These are phyloP conservation scores for Thera obeliscata DNA, from an alignment of 2,888 invertebrate genomes.

Conservation along the genomic window DNA sequence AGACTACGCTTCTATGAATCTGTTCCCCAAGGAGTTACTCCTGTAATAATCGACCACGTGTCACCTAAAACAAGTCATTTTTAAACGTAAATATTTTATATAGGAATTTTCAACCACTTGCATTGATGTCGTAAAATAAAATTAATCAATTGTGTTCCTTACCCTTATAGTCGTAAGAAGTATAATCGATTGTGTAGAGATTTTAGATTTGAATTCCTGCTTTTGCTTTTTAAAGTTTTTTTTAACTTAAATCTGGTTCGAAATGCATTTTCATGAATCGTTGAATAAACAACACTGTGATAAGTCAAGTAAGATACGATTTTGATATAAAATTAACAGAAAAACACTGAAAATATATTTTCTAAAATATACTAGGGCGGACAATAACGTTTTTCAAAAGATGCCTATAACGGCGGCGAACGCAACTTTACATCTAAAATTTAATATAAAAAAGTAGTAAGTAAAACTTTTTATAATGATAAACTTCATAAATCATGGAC, in stretches of 20 bases:
- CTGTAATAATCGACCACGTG: slow-evolving; percentile 67
- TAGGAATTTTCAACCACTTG: slow-evolving; percentile 7
- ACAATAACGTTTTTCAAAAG: slow-evolving; percentile 41
- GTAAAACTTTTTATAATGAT: not conserved
- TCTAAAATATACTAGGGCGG: slow-evolving; percentile 39
- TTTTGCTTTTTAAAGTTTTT: slow-evolving; percentile 19
- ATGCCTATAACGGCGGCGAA: slow-evolving; percentile 14
- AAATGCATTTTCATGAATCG: slow-evolving; percentile 36
- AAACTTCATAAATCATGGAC: not conserved
- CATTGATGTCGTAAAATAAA: slow-evolving; percentile 23
- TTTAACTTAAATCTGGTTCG: slow-evolving; percentile 23
- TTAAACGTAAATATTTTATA: slow-evolving; percentile 20
- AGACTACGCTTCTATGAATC: slow-evolving; percentile 91
- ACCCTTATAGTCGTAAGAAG: slow-evolving; percentile 22
- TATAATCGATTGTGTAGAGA: slow-evolving; percentile 23
- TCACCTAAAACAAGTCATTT: slow-evolving; percentile 20
- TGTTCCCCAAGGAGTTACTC: slow-evolving; percentile 90
- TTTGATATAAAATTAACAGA: slow-evolving; percentile 38
- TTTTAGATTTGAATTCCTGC: slow-evolving; percentile 15
- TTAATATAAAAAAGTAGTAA: not conserved
- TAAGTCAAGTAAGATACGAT: slow-evolving; percentile 46
- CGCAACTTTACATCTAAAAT: slow-evolving; percentile 5
- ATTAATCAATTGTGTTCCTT: slow-evolving; percentile 31
- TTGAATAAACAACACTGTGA: slow-evolving; percentile 48
- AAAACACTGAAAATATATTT: slow-evolving; percentile 44